phyloP scores from a whole-genome alignment of 2,797 vertebrate genomes.

The Siniperca obscura region DNA sequence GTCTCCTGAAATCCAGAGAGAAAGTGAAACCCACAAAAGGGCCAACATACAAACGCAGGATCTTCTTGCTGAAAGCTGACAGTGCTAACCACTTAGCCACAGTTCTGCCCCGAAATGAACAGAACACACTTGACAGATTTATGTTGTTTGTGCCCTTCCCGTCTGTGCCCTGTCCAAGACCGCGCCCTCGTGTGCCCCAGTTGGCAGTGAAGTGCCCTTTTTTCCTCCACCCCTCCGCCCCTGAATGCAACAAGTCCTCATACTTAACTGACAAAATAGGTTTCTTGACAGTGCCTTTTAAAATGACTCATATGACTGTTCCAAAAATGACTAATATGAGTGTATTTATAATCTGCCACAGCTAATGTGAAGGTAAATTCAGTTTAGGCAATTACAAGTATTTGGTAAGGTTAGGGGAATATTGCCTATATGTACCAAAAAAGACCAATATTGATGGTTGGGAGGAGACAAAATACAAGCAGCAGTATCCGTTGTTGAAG shows the following conservation, averaged over 20 bases:
- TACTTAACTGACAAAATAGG: background rate
- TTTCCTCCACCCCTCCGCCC: background rate
- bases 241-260: constrained; percentile 30
- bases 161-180: constrained; percentile 34
- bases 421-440: background rate
- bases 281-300: background rate
- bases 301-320: background rate
- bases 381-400: background rate
- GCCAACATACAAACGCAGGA: background rate
- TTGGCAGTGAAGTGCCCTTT: constrained; percentile 28
- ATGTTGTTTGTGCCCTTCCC: constrained; percentile 36
- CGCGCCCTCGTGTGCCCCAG: constrained; percentile 29
- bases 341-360: too few species aligned
- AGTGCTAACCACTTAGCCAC: constrained; percentile 16
- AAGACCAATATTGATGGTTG: background rate
- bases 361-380: too few species aligned
- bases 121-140: constrained; percentile 45
- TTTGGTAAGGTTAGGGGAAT: background rate
- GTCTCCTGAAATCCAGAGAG: background rate
- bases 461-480: background rate
- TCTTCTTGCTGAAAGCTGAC: constrained; percentile 31
- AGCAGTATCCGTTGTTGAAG: background rate
- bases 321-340: background rate
- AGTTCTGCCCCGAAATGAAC: constrained; percentile 13
- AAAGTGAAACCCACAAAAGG: background rate